Conservation (phyloP, 1,140 invertebrate genomes). For the Drosophila melanogaster region DNA sequence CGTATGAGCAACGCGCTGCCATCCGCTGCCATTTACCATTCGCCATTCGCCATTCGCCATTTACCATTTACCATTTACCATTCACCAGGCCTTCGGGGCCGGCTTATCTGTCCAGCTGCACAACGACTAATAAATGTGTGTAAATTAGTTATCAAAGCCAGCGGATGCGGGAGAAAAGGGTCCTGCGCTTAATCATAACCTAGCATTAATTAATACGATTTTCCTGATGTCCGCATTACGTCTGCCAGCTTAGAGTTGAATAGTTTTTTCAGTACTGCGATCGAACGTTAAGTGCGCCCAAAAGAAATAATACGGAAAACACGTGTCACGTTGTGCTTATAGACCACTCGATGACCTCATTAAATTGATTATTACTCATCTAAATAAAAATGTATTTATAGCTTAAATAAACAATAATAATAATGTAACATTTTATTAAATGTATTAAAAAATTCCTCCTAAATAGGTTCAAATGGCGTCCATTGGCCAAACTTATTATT, state of each 20-base stretch:
- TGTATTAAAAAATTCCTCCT: background rate
- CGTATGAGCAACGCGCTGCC: conserved; percentile 63
- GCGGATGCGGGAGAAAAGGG: conserved; percentile 24
- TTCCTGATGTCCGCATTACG: conserved; percentile 25
- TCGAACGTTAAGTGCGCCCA: background rate
- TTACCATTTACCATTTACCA: conserved; percentile 6
- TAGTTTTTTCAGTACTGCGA: conserved; percentile 36
- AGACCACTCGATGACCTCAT: background rate
- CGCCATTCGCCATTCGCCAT: background rate
- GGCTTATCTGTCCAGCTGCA: conserved; percentile 69
- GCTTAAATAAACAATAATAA: no score
- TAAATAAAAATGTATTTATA: no score
- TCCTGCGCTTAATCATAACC: conserved; percentile 69
- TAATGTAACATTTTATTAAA: background rate
- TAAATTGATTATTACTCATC: background rate
- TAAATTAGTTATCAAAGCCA: conserved; percentile 73
- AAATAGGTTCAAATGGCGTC: no score
- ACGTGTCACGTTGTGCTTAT: background rate
- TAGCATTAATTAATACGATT: conserved; percentile 74
- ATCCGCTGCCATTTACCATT: conserved; percentile 25
- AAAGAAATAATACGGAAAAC: background rate
- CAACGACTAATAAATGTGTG: conserved; percentile 75
- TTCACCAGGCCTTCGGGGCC: conserved; percentile 19
- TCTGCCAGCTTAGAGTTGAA: conserved; percentile 47
- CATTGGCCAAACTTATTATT: background rate